Base-by-base conservation (phyloP, 2,113 vertebrate species). In the Apodemus sylvaticus region DNA sequence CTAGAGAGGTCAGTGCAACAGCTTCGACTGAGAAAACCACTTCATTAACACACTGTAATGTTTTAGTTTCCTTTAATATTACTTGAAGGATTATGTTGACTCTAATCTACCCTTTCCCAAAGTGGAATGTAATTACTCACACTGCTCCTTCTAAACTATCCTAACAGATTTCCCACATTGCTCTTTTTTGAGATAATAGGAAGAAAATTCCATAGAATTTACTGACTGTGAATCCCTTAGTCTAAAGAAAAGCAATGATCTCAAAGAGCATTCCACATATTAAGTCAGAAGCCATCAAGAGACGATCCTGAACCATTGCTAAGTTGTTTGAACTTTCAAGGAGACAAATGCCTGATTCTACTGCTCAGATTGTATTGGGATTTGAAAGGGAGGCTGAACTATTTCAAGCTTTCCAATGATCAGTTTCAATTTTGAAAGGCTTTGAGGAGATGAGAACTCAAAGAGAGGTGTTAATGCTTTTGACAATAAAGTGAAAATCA, bases 381-480 rank as follows among this genome's bases (percentile, higher is more conserved):
- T 97, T 96, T 95, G 70, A 92, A 96, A 97, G 76, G n/a, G 86
- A 96, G 89, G 53, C 68, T 53, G 81, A 97, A 73, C 55, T 73
- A 94, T 81, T 95, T 92, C 86, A n/a, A 87, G 29, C 29, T 94
- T 85, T 42, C 20, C 53, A 55, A 90, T 48, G 78, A 95, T 96
- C 91, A 86, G 79, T 95, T 96, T 51, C 81, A 94, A 90, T 96
- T 94, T 96, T 94, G 36, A 45, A 78, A 94, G 96, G 70, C 76
- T 88, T 87, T 68, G 36, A 87, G 74, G 91, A 91, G 42, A 94
- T 88, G 81, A 60, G 13, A 90, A 95, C 94, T 94, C 71, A 73
- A 95, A 70, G 39, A 90, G 31, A 36, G 60, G 7, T 13, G 19
- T 87, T 83, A 96, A 82, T 87, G 29, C 51, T 94, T 29, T 55